Conservation (phyloP, 2,797 vertebrate species). For the Danio albolineatus region DNA sequence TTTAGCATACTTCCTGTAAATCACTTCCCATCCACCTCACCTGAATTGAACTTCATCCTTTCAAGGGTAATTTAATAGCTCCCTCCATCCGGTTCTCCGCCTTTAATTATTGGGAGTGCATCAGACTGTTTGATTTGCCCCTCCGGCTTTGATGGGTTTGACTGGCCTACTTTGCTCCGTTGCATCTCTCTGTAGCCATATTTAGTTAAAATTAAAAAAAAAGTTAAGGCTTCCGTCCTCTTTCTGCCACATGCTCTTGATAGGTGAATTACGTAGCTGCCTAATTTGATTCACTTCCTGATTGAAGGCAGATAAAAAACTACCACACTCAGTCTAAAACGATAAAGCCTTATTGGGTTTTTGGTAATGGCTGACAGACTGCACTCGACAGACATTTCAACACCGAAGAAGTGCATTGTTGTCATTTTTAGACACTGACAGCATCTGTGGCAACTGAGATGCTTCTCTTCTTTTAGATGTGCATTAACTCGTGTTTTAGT, state of each 20-base stretch:
- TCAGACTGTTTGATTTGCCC: conserved; percentile 43
- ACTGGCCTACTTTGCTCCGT: background rate
- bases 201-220: conserved; percentile 6
- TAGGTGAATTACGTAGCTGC: background rate
- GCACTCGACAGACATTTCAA: conserved; percentile 27
- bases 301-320: conserved; percentile 41
- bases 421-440: conserved; percentile 21
- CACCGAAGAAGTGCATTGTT: background rate
- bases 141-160: conserved; percentile 5
- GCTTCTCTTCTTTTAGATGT: conserved; percentile 19
- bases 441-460: conserved; percentile 18
- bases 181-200: conserved; percentile 20
- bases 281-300: conserved; percentile 9
- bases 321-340: conserved; percentile 1
- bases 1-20: conserved; percentile 29
- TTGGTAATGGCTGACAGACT: conserved; percentile 17
- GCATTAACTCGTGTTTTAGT: conserved; percentile 24
- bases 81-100: background rate
- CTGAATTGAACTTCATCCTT: conserved; percentile 42
- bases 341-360: conserved; percentile 18
- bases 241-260: conserved; percentile 10
- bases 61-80: conserved; percentile 47
- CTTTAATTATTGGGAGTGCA: conserved; percentile 58
- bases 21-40: conserved; percentile 19
- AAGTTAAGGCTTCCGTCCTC: background rate